Evolutionary conservation across 1,140 invertebrate species (phyloP).

Genomic region (Pachyrhynchus sulphureomaculatus): DNA sequence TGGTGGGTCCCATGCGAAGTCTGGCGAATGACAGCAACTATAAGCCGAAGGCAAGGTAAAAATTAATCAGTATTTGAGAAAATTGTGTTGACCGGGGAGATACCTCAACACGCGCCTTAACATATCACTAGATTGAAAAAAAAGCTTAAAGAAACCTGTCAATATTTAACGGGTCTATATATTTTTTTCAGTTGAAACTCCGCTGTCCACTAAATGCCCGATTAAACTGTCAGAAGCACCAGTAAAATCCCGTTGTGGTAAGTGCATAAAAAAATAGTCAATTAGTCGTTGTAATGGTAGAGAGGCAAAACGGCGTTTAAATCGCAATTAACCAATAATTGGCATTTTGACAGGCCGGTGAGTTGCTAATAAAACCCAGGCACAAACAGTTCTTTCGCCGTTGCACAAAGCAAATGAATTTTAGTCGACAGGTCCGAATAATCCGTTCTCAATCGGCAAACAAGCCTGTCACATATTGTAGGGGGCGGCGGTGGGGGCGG

Average conservation of each 20-base stretch:
- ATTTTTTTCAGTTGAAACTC: too few species aligned
- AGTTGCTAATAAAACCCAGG: conserved; percentile 37
- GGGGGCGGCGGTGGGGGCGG: conserved; percentile 20
- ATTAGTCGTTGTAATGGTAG: conserved; percentile 19
- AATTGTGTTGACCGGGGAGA: too few species aligned
- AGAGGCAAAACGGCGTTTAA: conserved; percentile 29
- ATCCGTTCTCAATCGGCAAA: conserved; percentile 47
- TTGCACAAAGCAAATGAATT: conserved; percentile 39
- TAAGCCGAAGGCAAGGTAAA: too few species aligned
- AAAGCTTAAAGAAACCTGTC: too few species aligned
- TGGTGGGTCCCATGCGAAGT: too few species aligned
- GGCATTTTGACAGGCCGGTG: conserved; percentile 38
- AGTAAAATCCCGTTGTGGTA: conserved; percentile 10
- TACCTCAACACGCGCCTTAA: too few species aligned
- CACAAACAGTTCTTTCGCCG: conserved; percentile 35
- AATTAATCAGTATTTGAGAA: too few species aligned
- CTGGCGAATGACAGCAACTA: too few species aligned
- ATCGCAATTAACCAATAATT: conserved; percentile 39
- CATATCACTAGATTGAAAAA: too few species aligned
- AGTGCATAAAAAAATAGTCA: conserved; percentile 26
- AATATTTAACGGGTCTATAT: too few species aligned
- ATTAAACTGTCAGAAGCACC: conserved; percentile 6
- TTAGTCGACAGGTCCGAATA: conserved; percentile 48
- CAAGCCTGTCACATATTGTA: conserved; percentile 48
- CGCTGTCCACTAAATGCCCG: not conserved